Evolutionary conservation across 2,113 vertebrate species (phyloP).

Genomic region (Rhodinocichla rosea): DNA sequence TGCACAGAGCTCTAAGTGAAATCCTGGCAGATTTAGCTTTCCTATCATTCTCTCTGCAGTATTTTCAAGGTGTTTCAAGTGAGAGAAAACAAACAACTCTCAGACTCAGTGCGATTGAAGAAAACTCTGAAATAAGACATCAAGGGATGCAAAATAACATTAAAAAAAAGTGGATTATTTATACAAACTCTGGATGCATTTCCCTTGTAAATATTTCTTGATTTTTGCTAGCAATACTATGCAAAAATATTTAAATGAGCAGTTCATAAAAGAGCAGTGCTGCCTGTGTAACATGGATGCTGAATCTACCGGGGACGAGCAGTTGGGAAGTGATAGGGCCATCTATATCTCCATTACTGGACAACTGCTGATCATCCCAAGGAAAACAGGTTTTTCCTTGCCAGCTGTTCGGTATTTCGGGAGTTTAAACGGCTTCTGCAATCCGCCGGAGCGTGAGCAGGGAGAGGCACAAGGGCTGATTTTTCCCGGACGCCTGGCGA

Average conservation of each 20-base stretch:
- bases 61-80: background rate
- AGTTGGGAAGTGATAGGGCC: background rate
- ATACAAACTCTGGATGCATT: background rate
- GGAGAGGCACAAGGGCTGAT: background rate
- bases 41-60: background rate
- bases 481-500: background rate
- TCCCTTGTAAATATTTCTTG: background rate
- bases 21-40: background rate
- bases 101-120: fast-evolving
- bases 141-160: background rate
- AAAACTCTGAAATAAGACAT: background rate
- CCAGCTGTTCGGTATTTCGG: background rate
- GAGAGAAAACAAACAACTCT: background rate
- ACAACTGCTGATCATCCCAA: background rate
- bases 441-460: background rate
- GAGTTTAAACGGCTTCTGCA: background rate
- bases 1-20: background rate
- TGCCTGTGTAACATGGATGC: fast-evolving
- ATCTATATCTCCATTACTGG: background rate
- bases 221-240: background rate
- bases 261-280: background rate
- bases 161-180: background rate
- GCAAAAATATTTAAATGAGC: background rate
- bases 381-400: background rate
- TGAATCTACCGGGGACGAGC: background rate